phyloP scores from a whole-genome alignment of 2,888 invertebrate genomes.

The Drosophila nigricruria region DNA sequence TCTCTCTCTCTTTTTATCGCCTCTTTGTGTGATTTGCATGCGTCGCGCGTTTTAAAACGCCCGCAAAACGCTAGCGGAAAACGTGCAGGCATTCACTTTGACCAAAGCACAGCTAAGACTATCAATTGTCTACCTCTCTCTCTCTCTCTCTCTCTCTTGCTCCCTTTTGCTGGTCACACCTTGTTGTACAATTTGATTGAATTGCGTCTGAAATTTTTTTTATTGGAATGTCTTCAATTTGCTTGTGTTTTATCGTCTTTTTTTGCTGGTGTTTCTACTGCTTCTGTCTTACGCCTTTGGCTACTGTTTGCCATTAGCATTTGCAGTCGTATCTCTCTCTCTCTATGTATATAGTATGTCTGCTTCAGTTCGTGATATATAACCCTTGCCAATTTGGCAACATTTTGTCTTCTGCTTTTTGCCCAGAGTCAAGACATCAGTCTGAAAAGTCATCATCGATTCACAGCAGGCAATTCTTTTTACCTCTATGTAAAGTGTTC shows the following conservation, averaged over 20 bases:
- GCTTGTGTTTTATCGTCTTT: slow-evolving; percentile 22
- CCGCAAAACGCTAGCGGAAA: slow-evolving; percentile 35
- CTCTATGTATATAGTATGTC: slow-evolving; percentile 2
- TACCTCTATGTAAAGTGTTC: slow-evolving; percentile 1
- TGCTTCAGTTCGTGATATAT: slow-evolving; percentile 42
- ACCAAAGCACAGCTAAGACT: slow-evolving; percentile 24
- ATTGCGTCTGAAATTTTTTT: slow-evolving; percentile 54
- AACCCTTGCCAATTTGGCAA: slow-evolving; percentile 48
- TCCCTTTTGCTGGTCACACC: slow-evolving; percentile 40
- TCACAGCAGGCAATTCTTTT: slow-evolving; percentile 23
- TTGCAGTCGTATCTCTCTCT: slow-evolving; percentile 1
- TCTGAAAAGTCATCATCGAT: slow-evolving; percentile 35
- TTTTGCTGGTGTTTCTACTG: slow-evolving; percentile 1
- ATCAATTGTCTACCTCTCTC: neutral
- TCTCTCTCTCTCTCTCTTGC: neutral
- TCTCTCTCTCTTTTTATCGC: slow-evolving; percentile 14
- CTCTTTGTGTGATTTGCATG: slow-evolving; percentile 32
- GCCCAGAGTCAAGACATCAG: slow-evolving; percentile 10
- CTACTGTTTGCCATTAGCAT: slow-evolving; percentile 60
- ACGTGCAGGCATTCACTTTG: slow-evolving; percentile 70
- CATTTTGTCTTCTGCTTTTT: slow-evolving; percentile 19
- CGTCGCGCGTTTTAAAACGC: slow-evolving; percentile 58
- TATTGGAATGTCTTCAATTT: slow-evolving; percentile 41
- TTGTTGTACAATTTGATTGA: slow-evolving; percentile 56
- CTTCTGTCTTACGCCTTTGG: slow-evolving; percentile 35